phyloP scores from a whole-genome alignment of 2,888 invertebrate genomes.

The Cryptophagus acutangulus region DNA sequence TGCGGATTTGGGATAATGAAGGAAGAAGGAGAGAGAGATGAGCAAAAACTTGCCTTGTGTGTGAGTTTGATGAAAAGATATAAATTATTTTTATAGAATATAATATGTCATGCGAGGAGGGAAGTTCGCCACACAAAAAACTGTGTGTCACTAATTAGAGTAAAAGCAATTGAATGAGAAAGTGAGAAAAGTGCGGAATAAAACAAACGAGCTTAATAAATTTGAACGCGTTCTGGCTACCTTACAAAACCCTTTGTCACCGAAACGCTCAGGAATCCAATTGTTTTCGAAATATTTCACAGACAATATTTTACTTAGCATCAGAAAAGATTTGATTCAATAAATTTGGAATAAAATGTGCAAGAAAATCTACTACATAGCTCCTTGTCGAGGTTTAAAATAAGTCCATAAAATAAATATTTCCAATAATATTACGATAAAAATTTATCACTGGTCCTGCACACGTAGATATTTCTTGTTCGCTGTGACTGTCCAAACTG shows the following conservation, averaged over 20 bases:
- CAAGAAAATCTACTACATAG: conserved; percentile 4
- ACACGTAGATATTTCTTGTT: conserved; percentile 2
- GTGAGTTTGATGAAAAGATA: no score
- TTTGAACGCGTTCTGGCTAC: conserved; percentile 21
- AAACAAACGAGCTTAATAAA: conserved; percentile 22
- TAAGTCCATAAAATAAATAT: conserved; percentile 4
- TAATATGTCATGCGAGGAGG: neutral
- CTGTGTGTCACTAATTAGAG: conserved; percentile 15
- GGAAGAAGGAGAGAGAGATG: no score
- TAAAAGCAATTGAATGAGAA: conserved; percentile 19
- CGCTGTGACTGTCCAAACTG: neutral
- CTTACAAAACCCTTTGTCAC: conserved; percentile 24
- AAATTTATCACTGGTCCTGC: conserved; percentile 2
- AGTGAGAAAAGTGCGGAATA: conserved; percentile 19
- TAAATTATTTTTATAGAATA: no score
- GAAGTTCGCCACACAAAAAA: no score
- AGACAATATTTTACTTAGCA: conserved; percentile 21
- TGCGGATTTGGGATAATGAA: no score
- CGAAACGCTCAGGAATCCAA: conserved; percentile 18
- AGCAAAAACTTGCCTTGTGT: no score
- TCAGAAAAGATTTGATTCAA: conserved; percentile 20
- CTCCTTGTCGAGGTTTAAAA: neutral
- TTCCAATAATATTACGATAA: conserved; percentile 4
- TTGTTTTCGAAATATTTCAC: conserved; percentile 24
- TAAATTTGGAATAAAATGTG: conserved; percentile 13